phyloP scores from a whole-genome alignment of 2,888 invertebrate species.

The Dimorphilus gyrociliatus region DNA sequence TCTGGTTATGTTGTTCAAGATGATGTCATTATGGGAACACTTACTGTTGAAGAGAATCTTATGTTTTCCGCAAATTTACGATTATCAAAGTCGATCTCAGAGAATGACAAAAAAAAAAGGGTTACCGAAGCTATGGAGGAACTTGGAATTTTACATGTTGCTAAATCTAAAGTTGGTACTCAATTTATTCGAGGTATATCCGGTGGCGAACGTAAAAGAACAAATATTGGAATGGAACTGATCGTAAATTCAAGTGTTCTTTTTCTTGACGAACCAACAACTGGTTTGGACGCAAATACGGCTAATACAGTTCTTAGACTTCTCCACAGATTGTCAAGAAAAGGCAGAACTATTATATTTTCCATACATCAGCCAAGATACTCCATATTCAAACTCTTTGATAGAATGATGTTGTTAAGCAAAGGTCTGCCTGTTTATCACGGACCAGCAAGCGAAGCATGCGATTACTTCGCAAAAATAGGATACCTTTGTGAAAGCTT shows the following conservation, averaged over 20 bases:
- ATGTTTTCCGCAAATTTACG: slow-evolving; percentile 33
- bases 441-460: slow-evolving; percentile 20
- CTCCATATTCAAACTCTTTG: slow-evolving; percentile 33
- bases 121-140: slow-evolving; percentile 28
- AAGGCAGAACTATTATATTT: slow-evolving; percentile 32
- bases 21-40: slow-evolving; percentile 36
- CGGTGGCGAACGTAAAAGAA: slow-evolving; percentile 36
- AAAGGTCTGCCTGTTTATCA: slow-evolving; percentile 27
- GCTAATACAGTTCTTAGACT: slow-evolving; percentile 33
- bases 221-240: slow-evolving; percentile 38
- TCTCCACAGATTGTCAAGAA: slow-evolving; percentile 27
- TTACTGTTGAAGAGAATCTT: slow-evolving; percentile 33
- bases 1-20: slow-evolving; percentile 39
- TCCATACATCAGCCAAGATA: slow-evolving; percentile 37
- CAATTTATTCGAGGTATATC: slow-evolving; percentile 37
- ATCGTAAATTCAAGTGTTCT: slow-evolving; percentile 33
- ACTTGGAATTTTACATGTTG: slow-evolving; percentile 27
- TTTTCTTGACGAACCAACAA: slow-evolving; percentile 38
- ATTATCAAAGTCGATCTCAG: slow-evolving; percentile 15
- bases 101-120: slow-evolving; percentile 15
- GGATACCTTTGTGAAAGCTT: slow-evolving; percentile 30
- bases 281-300: slow-evolving; percentile 36
- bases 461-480: slow-evolving; percentile 18
- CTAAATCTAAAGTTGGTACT: slow-evolving; percentile 35
- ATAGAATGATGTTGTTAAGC: slow-evolving; percentile 23